Conservation (phyloP, 1,140 invertebrate genomes). For the Bombus terrestris region DNA sequence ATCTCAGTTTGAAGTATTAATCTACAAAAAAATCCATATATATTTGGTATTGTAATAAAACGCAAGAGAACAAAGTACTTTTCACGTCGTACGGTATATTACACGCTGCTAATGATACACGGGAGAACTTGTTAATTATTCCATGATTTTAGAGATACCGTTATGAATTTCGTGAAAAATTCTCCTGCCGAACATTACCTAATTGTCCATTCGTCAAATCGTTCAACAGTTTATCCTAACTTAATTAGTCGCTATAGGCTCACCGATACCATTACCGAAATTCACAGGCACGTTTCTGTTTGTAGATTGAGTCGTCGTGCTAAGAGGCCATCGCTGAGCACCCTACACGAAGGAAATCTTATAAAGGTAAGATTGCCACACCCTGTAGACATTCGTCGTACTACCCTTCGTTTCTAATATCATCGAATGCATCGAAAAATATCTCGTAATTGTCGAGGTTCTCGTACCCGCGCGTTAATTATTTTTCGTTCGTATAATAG, state of each 20-base stretch:
- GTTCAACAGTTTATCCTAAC: slow-evolving; percentile 7
- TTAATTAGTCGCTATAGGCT: slow-evolving; percentile 20
- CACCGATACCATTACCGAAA: neutral
- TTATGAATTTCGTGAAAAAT: neutral
- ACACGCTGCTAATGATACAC: neutral
- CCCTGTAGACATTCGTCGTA: neutral
- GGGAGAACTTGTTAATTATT: neutral
- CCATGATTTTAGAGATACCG: neutral
- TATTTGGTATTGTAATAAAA: too few relatives aligned
- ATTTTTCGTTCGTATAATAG: too few relatives aligned
- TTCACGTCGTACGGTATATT: neutral
- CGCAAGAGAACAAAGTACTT: too few relatives aligned
- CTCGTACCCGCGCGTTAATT: too few relatives aligned
- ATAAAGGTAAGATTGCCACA: slow-evolving; percentile 78
- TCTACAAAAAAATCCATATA: too few relatives aligned
- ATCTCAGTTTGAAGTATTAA: too few relatives aligned
- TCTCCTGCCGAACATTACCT: neutral
- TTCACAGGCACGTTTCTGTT: slow-evolving; percentile 50
- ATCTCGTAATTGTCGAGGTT: neutral
- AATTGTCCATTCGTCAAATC: too few relatives aligned
- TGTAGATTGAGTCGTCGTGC: slow-evolving; percentile 84
- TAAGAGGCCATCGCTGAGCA: slow-evolving; percentile 89
- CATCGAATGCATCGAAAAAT: slow-evolving; percentile 3
- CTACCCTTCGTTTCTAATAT: slow-evolving; percentile 5
- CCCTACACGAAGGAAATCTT: slow-evolving; percentile 85